Conservation (phyloP, 2,113 vertebrate species). For the Nematolebias whitei region DNA sequence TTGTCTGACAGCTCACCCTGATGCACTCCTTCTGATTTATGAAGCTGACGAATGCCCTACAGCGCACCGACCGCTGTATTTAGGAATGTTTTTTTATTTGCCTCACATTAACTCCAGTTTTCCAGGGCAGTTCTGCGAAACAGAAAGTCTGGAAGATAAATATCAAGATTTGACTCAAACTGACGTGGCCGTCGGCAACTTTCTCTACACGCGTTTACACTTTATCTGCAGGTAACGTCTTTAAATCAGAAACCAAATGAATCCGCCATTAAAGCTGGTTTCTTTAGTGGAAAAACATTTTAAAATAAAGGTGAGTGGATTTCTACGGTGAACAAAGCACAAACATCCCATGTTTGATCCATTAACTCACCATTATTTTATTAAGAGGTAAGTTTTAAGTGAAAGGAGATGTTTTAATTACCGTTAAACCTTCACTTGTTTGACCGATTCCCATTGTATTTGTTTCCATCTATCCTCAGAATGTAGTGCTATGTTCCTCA, state of each 20-base stretch:
- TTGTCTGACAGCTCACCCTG: constrained; percentile 8
- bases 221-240: too few species aligned
- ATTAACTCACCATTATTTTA: neutral
- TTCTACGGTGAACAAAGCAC: neutral
- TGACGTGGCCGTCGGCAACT: too few species aligned
- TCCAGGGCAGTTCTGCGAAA: constrained; percentile 15
- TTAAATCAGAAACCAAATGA: too few species aligned
- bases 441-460: neutral
- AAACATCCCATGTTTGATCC: constrained; percentile 13
- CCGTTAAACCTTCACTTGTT: too few species aligned
- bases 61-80: neutral
- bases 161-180: neutral
- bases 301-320: constrained; percentile 2
- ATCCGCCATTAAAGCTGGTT: too few species aligned
- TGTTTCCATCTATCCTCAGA: neutral
- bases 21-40: neutral
- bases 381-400: too few species aligned
- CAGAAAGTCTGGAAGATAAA: neutral
- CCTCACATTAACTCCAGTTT: neutral
- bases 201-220: too few species aligned
- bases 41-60: neutral
- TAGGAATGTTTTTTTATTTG: neutral
- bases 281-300: too few species aligned
- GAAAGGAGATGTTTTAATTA: too few species aligned
- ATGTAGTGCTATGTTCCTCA: neutral